Evolutionary conservation across 2,113 vertebrate species (phyloP), one percentile per base, ranked within the genome.

Genomic region (Phrynosoma blainvillii): DNA sequence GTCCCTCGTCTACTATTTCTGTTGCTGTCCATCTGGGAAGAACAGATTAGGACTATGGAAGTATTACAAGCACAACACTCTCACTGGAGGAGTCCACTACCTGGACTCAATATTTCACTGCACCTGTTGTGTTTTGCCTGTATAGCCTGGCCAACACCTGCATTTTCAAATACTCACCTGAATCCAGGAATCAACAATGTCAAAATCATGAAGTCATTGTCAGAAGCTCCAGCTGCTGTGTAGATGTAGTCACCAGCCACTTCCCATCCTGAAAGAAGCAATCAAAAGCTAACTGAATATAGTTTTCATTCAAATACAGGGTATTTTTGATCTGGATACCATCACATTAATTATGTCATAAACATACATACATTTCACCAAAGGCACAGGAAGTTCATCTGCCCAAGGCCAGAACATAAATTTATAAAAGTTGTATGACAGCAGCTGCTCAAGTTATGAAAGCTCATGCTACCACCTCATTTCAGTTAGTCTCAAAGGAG

Each of bases 181-280:
- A 99, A 99, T 88, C 98, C 98, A 5, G 97, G 96, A 14, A 99
- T 96, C 18, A 92, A 94, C 92, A 99, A 95, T 0, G 96, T 98
- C 70, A 99, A 97, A 92, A 98, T 97, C 97, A 98, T 96, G 87
- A 97, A 98, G 93, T 99, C 98, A 0, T 97, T 97, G 94, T 99
- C 98, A 40, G 97, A 96, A 56, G 98, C 97, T 62, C 98, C 98
- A 0, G 98, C 97, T 0, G 96, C 97, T 0, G 98, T 99, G 92
- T 99, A 99, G 90, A 99, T 95, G 85, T 99, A 98, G 75, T 99
- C 98, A 14, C 98, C 98, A 0, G 98, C 98, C 89, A 99, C 98
- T 94, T 99, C 98, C 99, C 99, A 99, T 25, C 98, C 98, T 99
- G 96, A 47, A 47, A 54, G 76, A 79, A 93, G 42, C 52, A 89